phyloP scores from a whole-genome alignment of 2,888 invertebrate genomes.

The Polyommatus iphigenia region DNA sequence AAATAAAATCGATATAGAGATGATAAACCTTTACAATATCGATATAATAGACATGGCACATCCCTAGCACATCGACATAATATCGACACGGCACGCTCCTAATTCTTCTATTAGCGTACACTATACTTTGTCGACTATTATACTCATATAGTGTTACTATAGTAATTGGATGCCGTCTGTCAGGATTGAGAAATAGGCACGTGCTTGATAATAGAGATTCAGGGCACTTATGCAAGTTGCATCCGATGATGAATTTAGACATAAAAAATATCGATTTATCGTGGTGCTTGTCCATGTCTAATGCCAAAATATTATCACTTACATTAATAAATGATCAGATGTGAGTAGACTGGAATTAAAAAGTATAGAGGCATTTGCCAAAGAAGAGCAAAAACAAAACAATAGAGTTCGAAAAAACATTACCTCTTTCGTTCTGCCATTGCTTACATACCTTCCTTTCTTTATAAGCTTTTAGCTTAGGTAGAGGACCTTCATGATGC shows the following conservation, averaged over 20 bases:
- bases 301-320: too few species aligned
- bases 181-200: slow-evolving; percentile 20
- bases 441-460: not conserved
- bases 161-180: slow-evolving; percentile 26
- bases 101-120: slow-evolving; percentile 42
- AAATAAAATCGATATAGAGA: not conserved
- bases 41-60: not conserved
- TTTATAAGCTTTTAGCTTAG: not conserved
- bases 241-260: not conserved
- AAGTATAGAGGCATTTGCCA: not conserved
- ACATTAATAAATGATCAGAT: too few species aligned
- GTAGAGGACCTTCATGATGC: not conserved
- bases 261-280: not conserved
- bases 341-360: too few species aligned
- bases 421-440: not conserved
- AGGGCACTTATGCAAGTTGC: not conserved
- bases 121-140: slow-evolving; percentile 39
- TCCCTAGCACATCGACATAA: slow-evolving; percentile 8
- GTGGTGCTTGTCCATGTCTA: too few species aligned
- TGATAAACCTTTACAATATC: not conserved
- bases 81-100: slow-evolving; percentile 34
- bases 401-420: not conserved
- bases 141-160: not conserved
- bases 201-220: not conserved
- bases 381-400: not conserved